Percentiles rank a stretch among this genome's conserved stretches.
Evolutionary conservation across 2,113 vertebrate genomes (phyloP).

Genomic region (Neopipo cinnamomea): DNA sequence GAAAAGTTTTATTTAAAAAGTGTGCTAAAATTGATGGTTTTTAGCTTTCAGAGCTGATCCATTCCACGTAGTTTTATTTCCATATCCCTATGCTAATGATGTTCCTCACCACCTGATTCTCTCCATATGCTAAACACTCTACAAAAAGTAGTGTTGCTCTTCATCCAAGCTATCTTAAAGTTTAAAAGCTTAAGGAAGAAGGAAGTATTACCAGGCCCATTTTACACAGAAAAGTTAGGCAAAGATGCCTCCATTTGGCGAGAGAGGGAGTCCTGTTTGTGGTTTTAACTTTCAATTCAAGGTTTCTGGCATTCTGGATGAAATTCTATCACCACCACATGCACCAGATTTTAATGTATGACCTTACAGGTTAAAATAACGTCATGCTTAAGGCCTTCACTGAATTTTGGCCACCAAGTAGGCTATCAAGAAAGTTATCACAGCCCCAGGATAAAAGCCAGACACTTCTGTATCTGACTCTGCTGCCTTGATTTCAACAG

Average conservation of each 20-base stretch:
- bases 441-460: neutral
- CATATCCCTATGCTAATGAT: neutral
- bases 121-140: neutral
- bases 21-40: neutral
- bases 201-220: neutral
- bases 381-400: neutral
- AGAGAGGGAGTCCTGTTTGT: fast-evolving
- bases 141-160: neutral
- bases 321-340: neutral
- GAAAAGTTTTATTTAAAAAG: neutral
- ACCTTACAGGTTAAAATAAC: neutral
- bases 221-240: neutral
- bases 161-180: neutral
- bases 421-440: neutral
- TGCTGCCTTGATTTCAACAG: neutral
- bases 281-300: neutral
- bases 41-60: neutral
- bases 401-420: neutral
- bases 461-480: neutral
- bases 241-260: fast-evolving
- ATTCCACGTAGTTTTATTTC: neutral
- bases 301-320: neutral
- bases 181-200: neutral
- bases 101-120: neutral
- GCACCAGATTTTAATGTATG: fast-evolving